These are phyloP conservation scores for Phalloptychus januarius DNA, from an alignment of 2,797 vertebrate species.

Conservation along the genomic window DNA sequence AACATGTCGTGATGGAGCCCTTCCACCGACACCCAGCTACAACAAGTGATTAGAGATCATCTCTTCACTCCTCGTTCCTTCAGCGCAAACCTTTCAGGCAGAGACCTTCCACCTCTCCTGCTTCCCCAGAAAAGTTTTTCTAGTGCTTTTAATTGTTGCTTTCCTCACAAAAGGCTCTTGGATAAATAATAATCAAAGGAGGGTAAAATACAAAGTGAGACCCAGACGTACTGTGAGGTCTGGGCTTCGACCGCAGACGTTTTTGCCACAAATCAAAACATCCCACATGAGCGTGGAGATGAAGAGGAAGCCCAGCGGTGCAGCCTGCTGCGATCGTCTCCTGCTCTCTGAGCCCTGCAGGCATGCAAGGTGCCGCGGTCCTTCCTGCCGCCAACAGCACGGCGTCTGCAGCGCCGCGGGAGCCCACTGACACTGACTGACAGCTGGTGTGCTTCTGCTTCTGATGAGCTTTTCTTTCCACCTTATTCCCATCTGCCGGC, in stretches of 20 bases:
- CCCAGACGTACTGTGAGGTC: slow-evolving; percentile 1
- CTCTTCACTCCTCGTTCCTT: slow-evolving; percentile 9
- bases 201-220: slow-evolving; percentile 26
- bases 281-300: slow-evolving; percentile 49
- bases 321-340: slow-evolving; percentile 36
- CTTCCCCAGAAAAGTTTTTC: neutral
- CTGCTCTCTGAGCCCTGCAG: slow-evolving; percentile 39
- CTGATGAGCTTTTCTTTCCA: slow-evolving; percentile 21
- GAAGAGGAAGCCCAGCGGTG: slow-evolving; percentile 51
- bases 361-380: slow-evolving; percentile 41
- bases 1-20: slow-evolving; percentile 8
- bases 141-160: neutral
- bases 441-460: slow-evolving; percentile 36
- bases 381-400: neutral
- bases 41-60: slow-evolving; percentile 11
- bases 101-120: neutral
- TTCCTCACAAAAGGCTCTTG: neutral
- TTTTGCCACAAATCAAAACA: slow-evolving; percentile 57
- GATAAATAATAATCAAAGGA: neutral
- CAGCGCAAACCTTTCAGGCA: neutral
- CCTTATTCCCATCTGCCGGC: slow-evolving; percentile 2
- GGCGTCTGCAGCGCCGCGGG: slow-evolving; percentile 32
- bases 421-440: slow-evolving; percentile 58
- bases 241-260: slow-evolving; percentile 26
- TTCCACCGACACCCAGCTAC: neutral